Base-by-base conservation (phyloP, 2,797 vertebrate species). In the Buphagus erythrorhynchus region DNA sequence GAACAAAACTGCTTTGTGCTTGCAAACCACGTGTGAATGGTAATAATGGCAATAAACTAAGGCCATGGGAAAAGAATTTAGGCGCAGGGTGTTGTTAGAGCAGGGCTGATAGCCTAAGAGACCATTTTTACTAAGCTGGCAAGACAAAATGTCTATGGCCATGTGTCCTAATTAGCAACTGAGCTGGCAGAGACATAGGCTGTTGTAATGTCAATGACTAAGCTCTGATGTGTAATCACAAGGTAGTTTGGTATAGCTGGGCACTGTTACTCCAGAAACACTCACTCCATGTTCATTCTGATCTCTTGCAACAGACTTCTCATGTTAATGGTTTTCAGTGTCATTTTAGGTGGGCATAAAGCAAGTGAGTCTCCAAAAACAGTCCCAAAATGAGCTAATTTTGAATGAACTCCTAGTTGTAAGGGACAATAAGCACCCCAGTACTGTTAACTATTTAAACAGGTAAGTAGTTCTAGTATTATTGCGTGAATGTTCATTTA, bases 351-450 rank as follows among this genome's bases (percentile, higher is more conserved):
- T 99, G 97, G 99, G 99, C 67, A 98, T 99, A 97, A 99, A 99
- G 94, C 98, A 99, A 98, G 99, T 99, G 99, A 99, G 99, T 97
- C 98, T 99, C 46, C 98, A 98, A 96, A 99, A 99, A 93, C 99
- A 99, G 97, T 98, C 99, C 90, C 99, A 99, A 98, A 99, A 99
- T 95, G 99, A 99, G 97, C 98, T 99, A 98, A 99, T 99, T 98
- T 99, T 99, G 97, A 99, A 99, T 95, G 99, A 99, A 98, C 99
- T 99, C 97, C 95, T 99, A 74, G 99, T 99, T 97, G 99, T 99
- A 99, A 99, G 99, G 99, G 98, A 99, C 99, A 99, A 99, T 98
- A 99, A 99, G 97, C 99, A 99, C 97, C 98, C 99, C 77, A 99
- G 99, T 85, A 99, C 99, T 84, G 99, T 99, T 62, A 99, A 99